Conservation (phyloP, 2,888 invertebrate genomes). For the Melinopterus prodromus region DNA sequence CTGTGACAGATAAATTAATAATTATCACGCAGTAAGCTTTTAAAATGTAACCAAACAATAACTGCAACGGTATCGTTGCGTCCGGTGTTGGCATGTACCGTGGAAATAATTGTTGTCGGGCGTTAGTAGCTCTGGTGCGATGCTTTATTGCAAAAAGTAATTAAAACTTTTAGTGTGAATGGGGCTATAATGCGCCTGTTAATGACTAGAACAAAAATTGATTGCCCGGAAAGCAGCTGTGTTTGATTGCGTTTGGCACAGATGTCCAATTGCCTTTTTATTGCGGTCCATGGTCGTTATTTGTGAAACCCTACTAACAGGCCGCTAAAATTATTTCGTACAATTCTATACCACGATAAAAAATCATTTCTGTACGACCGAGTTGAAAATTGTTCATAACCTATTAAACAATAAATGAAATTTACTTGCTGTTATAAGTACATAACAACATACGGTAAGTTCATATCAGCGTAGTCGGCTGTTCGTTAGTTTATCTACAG, state of each 20-base stretch:
- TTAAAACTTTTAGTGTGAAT: neutral
- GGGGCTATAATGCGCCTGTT: neutral
- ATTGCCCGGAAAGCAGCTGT: neutral
- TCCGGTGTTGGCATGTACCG: neutral
- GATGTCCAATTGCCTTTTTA: conserved; percentile 4
- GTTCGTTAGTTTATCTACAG: no score
- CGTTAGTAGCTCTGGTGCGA: neutral
- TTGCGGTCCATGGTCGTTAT: neutral
- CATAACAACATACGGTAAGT: no score
- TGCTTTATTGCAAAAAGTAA: conserved; percentile 4
- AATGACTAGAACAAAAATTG: neutral
- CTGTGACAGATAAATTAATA: neutral
- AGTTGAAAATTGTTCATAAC: no score
- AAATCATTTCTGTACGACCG: no score
- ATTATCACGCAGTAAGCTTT: neutral
- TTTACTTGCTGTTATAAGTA: no score
- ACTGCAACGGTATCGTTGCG: neutral
- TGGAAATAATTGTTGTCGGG: neutral
- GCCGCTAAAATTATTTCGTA: neutral
- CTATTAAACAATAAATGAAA: no score
- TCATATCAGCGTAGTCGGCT: no score
- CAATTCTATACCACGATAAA: neutral
- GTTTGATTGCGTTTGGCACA: conserved; percentile 4
- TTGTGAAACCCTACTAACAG: neutral
- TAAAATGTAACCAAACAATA: neutral